Evolutionary conservation across 2,888 invertebrate species (phyloP).

Genomic region (Gandaritis pyraliata): DNA sequence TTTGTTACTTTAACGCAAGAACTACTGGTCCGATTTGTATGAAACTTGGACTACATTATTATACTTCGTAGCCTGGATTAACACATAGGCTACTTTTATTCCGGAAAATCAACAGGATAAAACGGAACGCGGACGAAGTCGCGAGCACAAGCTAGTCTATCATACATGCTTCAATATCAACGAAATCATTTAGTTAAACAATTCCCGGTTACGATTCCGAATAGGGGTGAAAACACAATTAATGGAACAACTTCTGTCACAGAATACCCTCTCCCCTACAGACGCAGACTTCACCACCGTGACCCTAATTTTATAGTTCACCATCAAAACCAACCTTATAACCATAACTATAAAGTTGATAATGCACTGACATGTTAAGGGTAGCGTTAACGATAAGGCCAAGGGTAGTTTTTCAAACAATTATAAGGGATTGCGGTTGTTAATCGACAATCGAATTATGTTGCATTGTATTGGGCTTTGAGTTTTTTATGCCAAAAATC

Average conservation of each 20-base stretch:
- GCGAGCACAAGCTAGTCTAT: too few relatives aligned
- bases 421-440: slow-evolving; percentile 73
- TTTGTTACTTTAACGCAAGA: too few relatives aligned
- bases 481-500: not conserved
- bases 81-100: too few relatives aligned
- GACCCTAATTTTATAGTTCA: slow-evolving; percentile 57
- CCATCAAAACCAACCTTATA: slow-evolving; percentile 14
- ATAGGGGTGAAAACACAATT: slow-evolving; percentile 76
- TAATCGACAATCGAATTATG: slow-evolving; percentile 69
- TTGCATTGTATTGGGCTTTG: slow-evolving; percentile 56
- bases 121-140: too few relatives aligned
- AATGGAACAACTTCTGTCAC: slow-evolving; percentile 77
- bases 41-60: too few relatives aligned
- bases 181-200: slow-evolving; percentile 63
- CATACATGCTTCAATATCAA: slow-evolving; percentile 43
- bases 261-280: slow-evolving; percentile 45
- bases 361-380: not conserved
- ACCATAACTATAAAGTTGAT: not conserved
- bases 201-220: slow-evolving; percentile 57
- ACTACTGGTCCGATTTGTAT: too few relatives aligned
- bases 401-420: slow-evolving; percentile 76
- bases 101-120: too few relatives aligned
- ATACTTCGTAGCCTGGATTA: too few relatives aligned
- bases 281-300: slow-evolving; percentile 54
- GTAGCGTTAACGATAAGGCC: slow-evolving; percentile 45